These are phyloP conservation scores for Acleris cristana DNA, from an alignment of 2,888 invertebrate species.

Conservation along the genomic window DNA sequence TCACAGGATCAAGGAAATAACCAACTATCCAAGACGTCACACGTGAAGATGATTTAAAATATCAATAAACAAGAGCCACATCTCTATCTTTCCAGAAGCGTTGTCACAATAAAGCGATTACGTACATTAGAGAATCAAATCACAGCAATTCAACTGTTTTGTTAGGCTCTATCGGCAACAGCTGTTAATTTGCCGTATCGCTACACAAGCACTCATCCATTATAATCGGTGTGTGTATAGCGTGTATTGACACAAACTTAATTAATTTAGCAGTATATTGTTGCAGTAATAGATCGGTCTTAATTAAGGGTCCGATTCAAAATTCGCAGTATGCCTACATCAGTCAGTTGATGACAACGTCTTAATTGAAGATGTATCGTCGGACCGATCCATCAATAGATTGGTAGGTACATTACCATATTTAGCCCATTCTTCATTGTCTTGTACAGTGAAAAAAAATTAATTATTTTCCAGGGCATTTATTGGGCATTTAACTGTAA, in stretches of 20 bases:
- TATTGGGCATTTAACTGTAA: too few species aligned
- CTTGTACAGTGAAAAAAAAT: too few species aligned
- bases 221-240: constrained; percentile 5
- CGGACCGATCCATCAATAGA: not conserved
- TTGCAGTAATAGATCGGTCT: constrained; percentile 4
- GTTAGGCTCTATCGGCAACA: constrained; percentile 2
- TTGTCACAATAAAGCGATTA: too few species aligned
- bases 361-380: constrained; percentile 5
- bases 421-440: too few species aligned
- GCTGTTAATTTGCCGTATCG: constrained; percentile 12
- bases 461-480: too few species aligned
- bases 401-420: not conserved
- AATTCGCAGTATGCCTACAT: not conserved
- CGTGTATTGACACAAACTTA: constrained; percentile 21
- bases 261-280: constrained; percentile 14
- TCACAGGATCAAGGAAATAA: too few species aligned
- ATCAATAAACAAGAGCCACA: too few species aligned
- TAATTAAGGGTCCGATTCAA: constrained; percentile 3
- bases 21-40: too few species aligned
- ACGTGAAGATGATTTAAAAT: too few species aligned
- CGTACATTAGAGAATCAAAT: not conserved
- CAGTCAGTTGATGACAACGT: not conserved
- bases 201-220: constrained; percentile 5
- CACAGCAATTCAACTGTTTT: not conserved
- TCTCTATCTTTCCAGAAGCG: too few species aligned